Evolutionary conservation across 2,888 invertebrate species (phyloP).

Genomic region (Plagodis dolabraria): DNA sequence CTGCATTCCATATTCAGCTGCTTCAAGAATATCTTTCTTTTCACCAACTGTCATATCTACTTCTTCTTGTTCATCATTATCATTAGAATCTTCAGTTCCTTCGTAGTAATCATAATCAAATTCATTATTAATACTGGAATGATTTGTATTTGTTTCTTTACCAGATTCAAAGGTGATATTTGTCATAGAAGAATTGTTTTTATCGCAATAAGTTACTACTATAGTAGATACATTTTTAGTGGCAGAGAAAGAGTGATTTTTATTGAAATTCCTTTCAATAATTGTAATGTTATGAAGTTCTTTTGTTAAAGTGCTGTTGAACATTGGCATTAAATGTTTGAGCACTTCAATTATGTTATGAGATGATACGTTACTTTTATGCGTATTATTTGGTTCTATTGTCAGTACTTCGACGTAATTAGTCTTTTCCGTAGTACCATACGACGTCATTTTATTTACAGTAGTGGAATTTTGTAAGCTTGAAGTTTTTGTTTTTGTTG

Average conservation of each 20-base stretch:
- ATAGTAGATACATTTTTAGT: slow-evolving; percentile 76
- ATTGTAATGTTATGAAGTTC: slow-evolving; percentile 76
- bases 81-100: slow-evolving; percentile 39
- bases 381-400: slow-evolving; percentile 71
- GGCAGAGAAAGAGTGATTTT: slow-evolving; percentile 66
- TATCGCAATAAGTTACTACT: slow-evolving; percentile 75
- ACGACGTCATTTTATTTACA: slow-evolving; percentile 11
- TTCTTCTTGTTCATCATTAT: slow-evolving; percentile 37
- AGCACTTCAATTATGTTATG: slow-evolving; percentile 72
- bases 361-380: slow-evolving; percentile 55
- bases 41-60: slow-evolving; percentile 54
- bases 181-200: slow-evolving; percentile 56
- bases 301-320: slow-evolving; percentile 71
- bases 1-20: slow-evolving; percentile 87
- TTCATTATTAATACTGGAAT: slow-evolving; percentile 26
- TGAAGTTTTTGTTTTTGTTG: slow-evolving; percentile 31
- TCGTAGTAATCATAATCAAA: slow-evolving; percentile 46
- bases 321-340: slow-evolving; percentile 76
- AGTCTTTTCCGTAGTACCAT: slow-evolving; percentile 47
- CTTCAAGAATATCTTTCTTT: slow-evolving; percentile 85
- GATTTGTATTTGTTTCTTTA: slow-evolving; percentile 39
- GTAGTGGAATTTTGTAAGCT: slow-evolving; percentile 35
- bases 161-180: slow-evolving; percentile 44
- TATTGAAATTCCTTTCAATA: slow-evolving; percentile 71
- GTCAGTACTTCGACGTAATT: slow-evolving; percentile 73